Percentiles rank a stretch among this genome's conserved stretches.
Conservation (phyloP, 1,140 invertebrate species). For the Drosophila teissieri region DNA sequence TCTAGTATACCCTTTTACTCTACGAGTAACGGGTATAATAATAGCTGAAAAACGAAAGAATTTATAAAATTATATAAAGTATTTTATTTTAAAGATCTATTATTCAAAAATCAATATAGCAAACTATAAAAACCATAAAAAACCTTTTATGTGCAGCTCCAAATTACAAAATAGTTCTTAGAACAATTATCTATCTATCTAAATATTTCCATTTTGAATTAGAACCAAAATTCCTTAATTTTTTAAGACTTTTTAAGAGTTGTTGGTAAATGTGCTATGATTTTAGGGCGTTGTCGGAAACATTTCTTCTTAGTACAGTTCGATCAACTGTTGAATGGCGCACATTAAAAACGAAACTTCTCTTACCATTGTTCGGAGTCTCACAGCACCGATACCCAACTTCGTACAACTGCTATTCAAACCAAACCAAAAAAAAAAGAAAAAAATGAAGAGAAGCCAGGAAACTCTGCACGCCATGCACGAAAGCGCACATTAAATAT, state of each 20-base stretch:
- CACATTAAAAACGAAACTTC: conserved; percentile 32
- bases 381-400: conserved; percentile 14
- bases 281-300: not conserved
- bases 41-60: too few relatives aligned
- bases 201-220: too few relatives aligned
- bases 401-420: conserved; percentile 38
- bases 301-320: conserved; percentile 11
- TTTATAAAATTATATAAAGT: too few relatives aligned
- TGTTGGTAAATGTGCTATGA: conserved; percentile 5
- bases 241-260: not conserved
- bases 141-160: too few relatives aligned
- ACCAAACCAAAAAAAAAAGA: conserved; percentile 7
- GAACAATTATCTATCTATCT: too few relatives aligned
- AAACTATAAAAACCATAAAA: too few relatives aligned
- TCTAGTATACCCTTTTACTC: too few relatives aligned
- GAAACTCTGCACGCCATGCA: conserved; percentile 70
- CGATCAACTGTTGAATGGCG: conserved; percentile 50
- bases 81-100: too few relatives aligned
- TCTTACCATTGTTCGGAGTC: conserved; percentile 11
- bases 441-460: conserved; percentile 21
- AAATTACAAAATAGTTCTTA: too few relatives aligned
- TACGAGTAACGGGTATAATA: too few relatives aligned
- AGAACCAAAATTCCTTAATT: too few relatives aligned
- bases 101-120: too few relatives aligned
- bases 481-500: conserved; percentile 84